Conservation (phyloP, 2,888 invertebrate genomes). For the Parapristionchus giblindavisi region DNA sequence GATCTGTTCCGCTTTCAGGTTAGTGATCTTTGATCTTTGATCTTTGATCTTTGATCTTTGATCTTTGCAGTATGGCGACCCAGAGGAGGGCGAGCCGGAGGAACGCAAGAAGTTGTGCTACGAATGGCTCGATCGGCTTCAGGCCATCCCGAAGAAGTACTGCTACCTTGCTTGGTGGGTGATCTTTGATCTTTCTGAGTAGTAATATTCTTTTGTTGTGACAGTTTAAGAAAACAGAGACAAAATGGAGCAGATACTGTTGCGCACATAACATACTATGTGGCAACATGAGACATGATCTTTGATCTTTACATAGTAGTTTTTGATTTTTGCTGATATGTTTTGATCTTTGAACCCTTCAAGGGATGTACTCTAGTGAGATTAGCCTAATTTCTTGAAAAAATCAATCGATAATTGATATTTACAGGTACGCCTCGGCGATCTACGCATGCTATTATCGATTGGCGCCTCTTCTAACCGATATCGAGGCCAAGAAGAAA, state of each 20-base stretch:
- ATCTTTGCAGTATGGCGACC: slow-evolving; percentile 53
- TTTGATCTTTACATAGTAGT: not conserved
- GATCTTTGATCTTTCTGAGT: not conserved
- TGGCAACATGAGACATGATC: not conserved
- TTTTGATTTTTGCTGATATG: not conserved
- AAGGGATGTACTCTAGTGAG: slow-evolving; percentile 41
- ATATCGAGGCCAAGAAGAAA: slow-evolving; percentile 47
- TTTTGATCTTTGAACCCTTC: slow-evolving; percentile 43
- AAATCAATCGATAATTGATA: not conserved
- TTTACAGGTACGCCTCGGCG: slow-evolving; percentile 57
- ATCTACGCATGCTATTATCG: slow-evolving; percentile 61
- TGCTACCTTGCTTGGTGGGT: slow-evolving; percentile 59
- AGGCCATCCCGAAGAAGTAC: slow-evolving; percentile 56
- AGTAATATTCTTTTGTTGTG: not conserved
- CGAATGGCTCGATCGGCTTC: slow-evolving; percentile 56
- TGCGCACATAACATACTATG: not conserved
- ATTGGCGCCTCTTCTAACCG: slow-evolving; percentile 52
- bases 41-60: not conserved
- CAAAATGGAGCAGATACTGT: too few species aligned
- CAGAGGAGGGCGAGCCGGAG: slow-evolving; percentile 57
- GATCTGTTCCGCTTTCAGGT: slow-evolving; percentile 51
- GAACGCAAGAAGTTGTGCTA: slow-evolving; percentile 53
- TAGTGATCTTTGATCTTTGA: not conserved
- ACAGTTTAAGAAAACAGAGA: too few species aligned
- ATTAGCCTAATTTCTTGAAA: not conserved